These are phyloP conservation scores for Leucoma salicis DNA, from an alignment of 2,888 invertebrate genomes.

Conservation along the genomic window DNA sequence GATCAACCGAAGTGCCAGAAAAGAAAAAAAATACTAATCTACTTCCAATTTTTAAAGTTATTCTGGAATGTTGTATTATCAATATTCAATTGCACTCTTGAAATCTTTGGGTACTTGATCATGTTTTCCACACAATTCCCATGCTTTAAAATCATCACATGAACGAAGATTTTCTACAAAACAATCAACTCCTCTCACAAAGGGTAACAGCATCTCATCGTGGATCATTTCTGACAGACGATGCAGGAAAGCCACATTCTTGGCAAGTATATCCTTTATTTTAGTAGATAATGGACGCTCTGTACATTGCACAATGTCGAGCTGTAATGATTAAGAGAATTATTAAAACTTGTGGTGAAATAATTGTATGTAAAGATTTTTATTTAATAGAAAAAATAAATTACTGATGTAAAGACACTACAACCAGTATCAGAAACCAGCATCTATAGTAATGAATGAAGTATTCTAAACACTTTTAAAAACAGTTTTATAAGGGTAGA, in stretches of 20 bases:
- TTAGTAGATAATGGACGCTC: constrained; percentile 63
- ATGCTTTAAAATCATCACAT: constrained; percentile 74
- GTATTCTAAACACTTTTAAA: too few species aligned
- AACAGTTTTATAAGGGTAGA: too few species aligned
- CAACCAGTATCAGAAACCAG: too few species aligned
- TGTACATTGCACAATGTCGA: constrained; percentile 69
- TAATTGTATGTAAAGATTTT: too few species aligned
- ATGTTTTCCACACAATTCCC: constrained; percentile 70
- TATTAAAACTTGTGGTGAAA: neutral
- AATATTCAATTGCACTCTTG: constrained; percentile 73
- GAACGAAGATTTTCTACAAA: constrained; percentile 67
- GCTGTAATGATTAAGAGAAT: constrained; percentile 48
- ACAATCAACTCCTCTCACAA: constrained; percentile 69
- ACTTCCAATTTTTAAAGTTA: constrained; percentile 8
- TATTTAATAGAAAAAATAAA: too few species aligned
- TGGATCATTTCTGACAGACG: constrained; percentile 69
- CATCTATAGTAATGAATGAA: too few species aligned
- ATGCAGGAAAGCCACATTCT: constrained; percentile 70
- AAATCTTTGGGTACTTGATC: constrained; percentile 72
- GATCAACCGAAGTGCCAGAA: constrained; percentile 37
- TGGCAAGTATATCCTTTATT: constrained; percentile 69
- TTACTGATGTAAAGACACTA: too few species aligned
- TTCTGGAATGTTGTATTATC: constrained; percentile 35
- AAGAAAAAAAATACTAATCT: constrained; percentile 33
- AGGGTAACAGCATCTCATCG: constrained; percentile 71